These are phyloP conservation scores for Salminus brasiliensis DNA, from an alignment of 2,113 vertebrate genomes.

Conservation along the genomic window DNA sequence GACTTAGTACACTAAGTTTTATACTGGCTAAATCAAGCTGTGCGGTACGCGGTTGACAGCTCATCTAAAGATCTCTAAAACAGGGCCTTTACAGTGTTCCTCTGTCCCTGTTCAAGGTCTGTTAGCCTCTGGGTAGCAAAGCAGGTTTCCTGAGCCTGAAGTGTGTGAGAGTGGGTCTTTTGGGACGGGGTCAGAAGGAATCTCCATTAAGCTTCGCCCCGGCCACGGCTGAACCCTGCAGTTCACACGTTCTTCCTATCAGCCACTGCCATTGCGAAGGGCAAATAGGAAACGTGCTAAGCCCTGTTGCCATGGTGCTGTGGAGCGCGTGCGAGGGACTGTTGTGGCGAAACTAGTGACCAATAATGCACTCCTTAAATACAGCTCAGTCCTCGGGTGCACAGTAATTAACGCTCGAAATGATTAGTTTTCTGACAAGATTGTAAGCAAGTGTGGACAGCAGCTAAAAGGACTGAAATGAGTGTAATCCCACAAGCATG, in stretches of 20 bases:
- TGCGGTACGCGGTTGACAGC: no score
- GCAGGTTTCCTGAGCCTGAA: background rate
- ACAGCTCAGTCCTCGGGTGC: background rate
- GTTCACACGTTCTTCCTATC: background rate
- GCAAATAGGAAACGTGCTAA: background rate
- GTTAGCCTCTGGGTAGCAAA: background rate
- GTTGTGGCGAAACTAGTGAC: background rate
- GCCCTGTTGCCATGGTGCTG: constrained; percentile 17
- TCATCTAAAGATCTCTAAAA: no score
- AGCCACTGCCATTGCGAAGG: background rate
- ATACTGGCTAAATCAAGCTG: no score
- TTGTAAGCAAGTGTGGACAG: background rate
- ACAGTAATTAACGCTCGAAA: background rate
- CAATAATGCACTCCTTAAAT: background rate
- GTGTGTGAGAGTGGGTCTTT: background rate
- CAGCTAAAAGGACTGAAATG: background rate
- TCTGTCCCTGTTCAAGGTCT: background rate
- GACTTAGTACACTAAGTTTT: no score
- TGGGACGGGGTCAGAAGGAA: background rate
- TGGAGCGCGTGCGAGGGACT: background rate
- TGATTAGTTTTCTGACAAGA: background rate
- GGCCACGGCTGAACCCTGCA: background rate
- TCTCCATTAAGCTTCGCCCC: background rate
- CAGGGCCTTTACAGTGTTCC: background rate
- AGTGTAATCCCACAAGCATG: background rate